These are phyloP conservation scores for Gymnodraco acuticeps DNA, from an alignment of 2,797 vertebrate genomes.

Conservation along the genomic window DNA sequence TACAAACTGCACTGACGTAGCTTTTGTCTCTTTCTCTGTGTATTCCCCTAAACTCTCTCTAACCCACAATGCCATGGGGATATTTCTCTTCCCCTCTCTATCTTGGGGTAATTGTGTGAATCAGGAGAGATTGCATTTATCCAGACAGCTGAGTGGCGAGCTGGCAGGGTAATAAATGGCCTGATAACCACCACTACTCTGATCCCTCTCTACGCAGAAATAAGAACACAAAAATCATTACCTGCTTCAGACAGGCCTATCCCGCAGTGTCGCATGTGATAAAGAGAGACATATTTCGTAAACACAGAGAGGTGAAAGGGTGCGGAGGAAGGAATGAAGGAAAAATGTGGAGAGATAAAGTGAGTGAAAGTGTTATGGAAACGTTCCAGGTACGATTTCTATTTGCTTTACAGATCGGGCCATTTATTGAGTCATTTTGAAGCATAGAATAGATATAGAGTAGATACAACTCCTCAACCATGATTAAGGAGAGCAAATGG, in stretches of 20 bases:
- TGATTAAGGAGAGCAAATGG: background rate
- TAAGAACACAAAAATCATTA: conserved; percentile 85
- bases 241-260: conserved; percentile 83
- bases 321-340: conserved; percentile 1
- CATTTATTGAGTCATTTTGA: conserved; percentile 51
- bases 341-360: conserved; percentile 38
- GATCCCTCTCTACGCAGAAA: conserved; percentile 75
- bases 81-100: conserved; percentile 72
- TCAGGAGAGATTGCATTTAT: conserved; percentile 87
- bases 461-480: conserved; percentile 4
- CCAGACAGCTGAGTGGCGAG: conserved; percentile 84
- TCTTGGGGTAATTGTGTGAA: conserved; percentile 87
- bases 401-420: conserved; percentile 57
- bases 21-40: conserved; percentile 39
- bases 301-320: conserved; percentile 30
- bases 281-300: conserved; percentile 84
- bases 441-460: conserved; percentile 20
- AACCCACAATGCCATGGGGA: conserved; percentile 64
- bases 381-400: conserved; percentile 48
- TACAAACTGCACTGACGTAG: conserved; percentile 19
- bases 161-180: conserved; percentile 86
- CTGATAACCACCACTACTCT: conserved; percentile 81
- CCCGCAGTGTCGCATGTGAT: conserved; percentile 84
- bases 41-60: conserved; percentile 70
- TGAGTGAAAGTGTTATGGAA: conserved; percentile 52